Evolutionary conservation across 2,888 invertebrate species (phyloP).

Genomic region (Oscheius myriophilus): DNA sequence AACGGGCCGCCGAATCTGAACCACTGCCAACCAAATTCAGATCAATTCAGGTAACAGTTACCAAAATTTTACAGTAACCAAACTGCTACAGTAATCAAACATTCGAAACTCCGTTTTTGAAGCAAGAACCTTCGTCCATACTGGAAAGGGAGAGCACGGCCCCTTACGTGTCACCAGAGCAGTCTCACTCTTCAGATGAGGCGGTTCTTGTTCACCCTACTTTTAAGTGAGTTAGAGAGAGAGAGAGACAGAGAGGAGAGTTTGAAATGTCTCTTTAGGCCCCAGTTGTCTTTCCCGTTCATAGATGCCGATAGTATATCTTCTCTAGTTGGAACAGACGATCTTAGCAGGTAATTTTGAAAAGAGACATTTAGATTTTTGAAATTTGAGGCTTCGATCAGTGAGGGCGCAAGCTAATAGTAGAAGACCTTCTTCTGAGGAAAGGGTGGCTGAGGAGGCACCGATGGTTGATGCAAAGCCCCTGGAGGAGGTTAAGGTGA

Average conservation of each 20-base stretch:
- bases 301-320: constrained; percentile 66
- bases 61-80: neutral
- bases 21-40: neutral
- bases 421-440: neutral
- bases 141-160: constrained; percentile 64
- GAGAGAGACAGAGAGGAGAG: neutral
- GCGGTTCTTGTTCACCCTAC: constrained; percentile 36
- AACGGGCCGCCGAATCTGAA: neutral
- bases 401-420: constrained; percentile 12
- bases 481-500: constrained; percentile 19
- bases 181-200: constrained; percentile 33
- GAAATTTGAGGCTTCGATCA: constrained; percentile 7
- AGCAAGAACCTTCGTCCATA: constrained; percentile 58
- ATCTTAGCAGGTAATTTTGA: constrained; percentile 41
- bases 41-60: too few relatives aligned
- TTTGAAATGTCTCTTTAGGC: constrained; percentile 28
- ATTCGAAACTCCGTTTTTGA: constrained; percentile 32
- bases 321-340: constrained; percentile 57
- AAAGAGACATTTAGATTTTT: neutral
- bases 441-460: constrained; percentile 7
- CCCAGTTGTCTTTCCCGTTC: constrained; percentile 61
- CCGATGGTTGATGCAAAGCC: constrained; percentile 6
- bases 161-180: constrained; percentile 55
- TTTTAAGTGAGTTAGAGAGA: constrained; percentile 32
- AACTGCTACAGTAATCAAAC: constrained; percentile 43